Evolutionary conservation across 92 coral and sea anemone species (phyloP).

Genomic region (Palythoa grandis): DNA sequence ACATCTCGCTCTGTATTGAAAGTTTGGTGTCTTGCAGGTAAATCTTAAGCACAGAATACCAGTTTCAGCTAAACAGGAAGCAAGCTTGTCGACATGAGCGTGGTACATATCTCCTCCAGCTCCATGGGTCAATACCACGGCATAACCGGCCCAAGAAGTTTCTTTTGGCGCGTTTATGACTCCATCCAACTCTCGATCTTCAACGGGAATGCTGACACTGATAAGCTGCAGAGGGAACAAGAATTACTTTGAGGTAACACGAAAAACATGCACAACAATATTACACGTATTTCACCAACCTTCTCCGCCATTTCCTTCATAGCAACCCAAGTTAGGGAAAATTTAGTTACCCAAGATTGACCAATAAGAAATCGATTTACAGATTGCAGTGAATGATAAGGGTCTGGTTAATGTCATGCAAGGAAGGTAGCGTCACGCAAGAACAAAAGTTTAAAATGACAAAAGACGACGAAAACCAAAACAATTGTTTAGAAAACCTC

Average conservation of each 20-base stretch:
- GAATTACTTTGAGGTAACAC: background rate
- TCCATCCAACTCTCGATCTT: conserved; percentile 85
- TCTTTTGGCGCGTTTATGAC: conserved; percentile 74
- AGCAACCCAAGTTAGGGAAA: conserved; percentile 6
- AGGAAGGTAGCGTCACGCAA: background rate
- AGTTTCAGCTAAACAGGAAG: conserved; percentile 77
- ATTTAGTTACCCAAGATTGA: background rate
- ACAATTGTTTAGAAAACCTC: too few relatives aligned
- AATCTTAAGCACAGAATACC: conserved; percentile 95
- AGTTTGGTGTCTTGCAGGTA: conserved; percentile 93
- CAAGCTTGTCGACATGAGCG: conserved; percentile 80
- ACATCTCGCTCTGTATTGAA: conserved; percentile 86
- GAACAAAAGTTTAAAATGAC: background rate
- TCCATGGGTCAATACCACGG: conserved; percentile 90
- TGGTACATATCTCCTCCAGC: conserved; percentile 90
- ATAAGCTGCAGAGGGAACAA: conserved; percentile 9
- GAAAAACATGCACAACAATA: too few relatives aligned
- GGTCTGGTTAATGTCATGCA: background rate
- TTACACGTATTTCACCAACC: conserved; percentile 7
- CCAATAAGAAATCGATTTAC: conserved; percentile 16
- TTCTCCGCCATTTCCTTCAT: conserved; percentile 32
- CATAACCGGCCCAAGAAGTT: conserved; percentile 92
- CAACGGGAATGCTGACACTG: conserved; percentile 82
- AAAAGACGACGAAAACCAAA: too few relatives aligned
- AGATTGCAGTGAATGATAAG: background rate